Conservation (phyloP, 2,888 invertebrate genomes). For the Nephrotoma guestfalica region DNA sequence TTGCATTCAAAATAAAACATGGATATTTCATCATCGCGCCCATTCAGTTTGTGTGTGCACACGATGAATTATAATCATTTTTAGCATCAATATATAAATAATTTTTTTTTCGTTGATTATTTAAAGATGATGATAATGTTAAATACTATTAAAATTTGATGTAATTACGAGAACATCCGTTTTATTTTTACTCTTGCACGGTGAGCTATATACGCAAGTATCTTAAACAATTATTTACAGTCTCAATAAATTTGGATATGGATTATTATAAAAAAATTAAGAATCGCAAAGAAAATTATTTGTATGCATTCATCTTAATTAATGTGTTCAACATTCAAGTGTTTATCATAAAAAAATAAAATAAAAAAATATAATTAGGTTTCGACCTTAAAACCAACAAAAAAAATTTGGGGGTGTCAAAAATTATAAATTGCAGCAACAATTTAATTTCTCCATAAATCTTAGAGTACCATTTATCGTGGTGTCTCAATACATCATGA, state of each 20-base stretch:
- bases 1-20: background rate
- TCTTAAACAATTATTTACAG: background rate
- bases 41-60: background rate
- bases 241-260: background rate
- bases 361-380: background rate
- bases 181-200: background rate
- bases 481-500: background rate
- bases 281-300: background rate
- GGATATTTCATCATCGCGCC: background rate
- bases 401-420: background rate
- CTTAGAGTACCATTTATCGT: background rate
- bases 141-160: background rate
- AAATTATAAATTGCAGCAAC: background rate
- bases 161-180: background rate
- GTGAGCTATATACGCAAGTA: background rate
- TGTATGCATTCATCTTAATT: background rate
- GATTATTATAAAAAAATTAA: background rate
- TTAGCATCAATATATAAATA: background rate
- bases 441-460: background rate
- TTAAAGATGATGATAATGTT: background rate
- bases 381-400: background rate
- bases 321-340: background rate
- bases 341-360: background rate
- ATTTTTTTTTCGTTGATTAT: background rate
- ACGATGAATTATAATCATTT: background rate